Evolutionary conservation across 2,113 vertebrate genomes (phyloP), one percentile per base, ranked within the genome.

Genomic region (Eptatretus burgeri): DNA sequence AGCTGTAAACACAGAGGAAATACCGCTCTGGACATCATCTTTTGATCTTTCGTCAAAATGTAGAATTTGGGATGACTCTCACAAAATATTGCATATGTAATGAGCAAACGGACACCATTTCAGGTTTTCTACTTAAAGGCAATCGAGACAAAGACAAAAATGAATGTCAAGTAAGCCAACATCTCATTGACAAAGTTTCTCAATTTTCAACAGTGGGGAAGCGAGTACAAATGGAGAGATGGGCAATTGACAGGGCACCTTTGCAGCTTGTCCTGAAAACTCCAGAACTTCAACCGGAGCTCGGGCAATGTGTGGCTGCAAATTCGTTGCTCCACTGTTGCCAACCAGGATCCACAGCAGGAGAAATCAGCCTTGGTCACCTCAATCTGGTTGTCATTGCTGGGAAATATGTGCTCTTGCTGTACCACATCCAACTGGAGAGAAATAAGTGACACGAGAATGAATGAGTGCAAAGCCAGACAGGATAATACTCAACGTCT

Each of bases 341-440:
- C 87, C 52, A 98, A 71, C 83, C 87, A 91, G 64, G 67, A 68
- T 5, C 87, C 85, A 1, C 3, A 66, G 2, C 69, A 51, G 9
- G 77, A 74, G 41, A 95, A 83, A 0, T 77, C 78, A 1, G 81
- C 82, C 68, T 77, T 80, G 12, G 78, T 79, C 67, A 98, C 74
- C 63, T 93, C 80, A 2, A 77, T 72, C 72, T 93, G 86, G 64
- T 76, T 69, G 68, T 93, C 74, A 1, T 78, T 82, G 0, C 67
- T 64, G 70, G 95, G 74, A 7, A 80, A 74, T 65, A 98, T 79
- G 69, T 79, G 82, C 66, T 95, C 84, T 65, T 87, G 84, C 70
- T 98, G 89, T 66, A 89, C 80, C 1, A 95, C 84, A 72, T 95
- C 91, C 72, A 98, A 70, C 91, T 98, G 76, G 27, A 67, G 67